phyloP scores from a whole-genome alignment of 2,113 vertebrate genomes.

The Syrrhaptes paradoxus region DNA sequence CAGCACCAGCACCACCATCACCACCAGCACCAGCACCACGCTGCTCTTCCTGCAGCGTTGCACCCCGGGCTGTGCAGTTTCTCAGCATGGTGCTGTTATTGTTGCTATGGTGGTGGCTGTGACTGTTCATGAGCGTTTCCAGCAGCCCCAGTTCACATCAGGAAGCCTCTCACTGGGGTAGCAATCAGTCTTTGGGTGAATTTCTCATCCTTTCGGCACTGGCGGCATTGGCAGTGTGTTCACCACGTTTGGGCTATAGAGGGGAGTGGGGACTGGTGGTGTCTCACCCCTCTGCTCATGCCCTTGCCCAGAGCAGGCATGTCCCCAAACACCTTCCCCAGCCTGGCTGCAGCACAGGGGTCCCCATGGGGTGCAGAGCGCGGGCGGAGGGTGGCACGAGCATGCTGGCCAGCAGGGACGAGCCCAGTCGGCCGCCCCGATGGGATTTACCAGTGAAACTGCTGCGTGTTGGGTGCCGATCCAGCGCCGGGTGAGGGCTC shows the following conservation, averaged over 20 bases:
- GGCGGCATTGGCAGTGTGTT: background rate
- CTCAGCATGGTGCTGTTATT: accelerated
- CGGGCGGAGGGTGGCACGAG: background rate
- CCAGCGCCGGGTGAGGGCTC: accelerated
- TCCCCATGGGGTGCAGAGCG: background rate
- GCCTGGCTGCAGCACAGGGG: background rate
- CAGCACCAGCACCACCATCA: accelerated
- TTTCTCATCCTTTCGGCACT: background rate
- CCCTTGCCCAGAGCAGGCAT: background rate
- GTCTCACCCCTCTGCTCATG: accelerated
- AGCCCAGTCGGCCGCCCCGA: too few species aligned
- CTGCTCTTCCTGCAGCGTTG: background rate
- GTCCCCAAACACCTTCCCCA: accelerated
- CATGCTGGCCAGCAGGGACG: background rate
- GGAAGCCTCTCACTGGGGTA: background rate
- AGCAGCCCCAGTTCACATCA: background rate
- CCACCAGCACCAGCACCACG: too few species aligned
- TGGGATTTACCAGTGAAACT: accelerated
- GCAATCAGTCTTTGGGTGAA: background rate
- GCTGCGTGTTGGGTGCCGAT: background rate
- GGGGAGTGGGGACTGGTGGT: too few species aligned
- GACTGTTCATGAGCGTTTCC: background rate
- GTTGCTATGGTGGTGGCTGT: background rate
- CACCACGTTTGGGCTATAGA: background rate
- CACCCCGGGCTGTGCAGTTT: background rate